Base-by-base conservation (phyloP, 2,888 invertebrate genomes). In the Zeuzera pyrina region DNA sequence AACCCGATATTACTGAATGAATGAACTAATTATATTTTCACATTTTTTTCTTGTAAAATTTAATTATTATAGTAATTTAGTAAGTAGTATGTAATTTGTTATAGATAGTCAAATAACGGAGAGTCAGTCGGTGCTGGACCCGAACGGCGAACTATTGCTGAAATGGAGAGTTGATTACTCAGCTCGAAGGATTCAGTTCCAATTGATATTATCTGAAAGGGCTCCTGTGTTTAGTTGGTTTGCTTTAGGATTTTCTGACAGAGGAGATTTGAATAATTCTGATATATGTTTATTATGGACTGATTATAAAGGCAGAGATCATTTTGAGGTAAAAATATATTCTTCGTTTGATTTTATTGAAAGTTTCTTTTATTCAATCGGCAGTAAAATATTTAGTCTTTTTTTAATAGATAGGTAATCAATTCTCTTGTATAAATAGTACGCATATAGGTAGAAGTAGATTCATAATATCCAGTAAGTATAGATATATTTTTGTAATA, bases 261-360 rank as follows among this genome's bases (percentile, higher is more conserved):
- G 91, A 36, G 95, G 95, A 1, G 85, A 88, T 27, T 53, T 87
- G 2, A 86, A 86, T 38, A 87, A 89, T 24, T 92, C 94, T 0
- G 95, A 96, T 72, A 88, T 93, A 38, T 95, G 95, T 52, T 74
- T 95, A 27, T 78, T 93, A 34, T 93, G 93, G 91, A 86, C 87
- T 29, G 89, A 92, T 55, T 89, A 89, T 79, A 86, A 85, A 47
- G 86, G 86, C 13, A 72, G 69, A 36, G 69, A 85, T 21, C 85
- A 87, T 42, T 78, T 71, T 51, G 70, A 78, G 70, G 81, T 77
- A 57, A 36, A 3, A n/a, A n/a, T n/a, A n/a, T n/a, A n/a, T n/a
- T n/a, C n/a, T n/a, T n/a, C n/a, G n/a, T n/a, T n/a, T n/a, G n/a
- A n/a, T n/a, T n/a, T n/a, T n/a, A 23, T 23, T n/a, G 3, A 23